A percentile compares a stretch with the other conserved stretches of the same genome.
These are phyloP conservation scores for Pteropus rufus DNA, from an alignment of 2,797 vertebrate species.

Conservation along the genomic window DNA sequence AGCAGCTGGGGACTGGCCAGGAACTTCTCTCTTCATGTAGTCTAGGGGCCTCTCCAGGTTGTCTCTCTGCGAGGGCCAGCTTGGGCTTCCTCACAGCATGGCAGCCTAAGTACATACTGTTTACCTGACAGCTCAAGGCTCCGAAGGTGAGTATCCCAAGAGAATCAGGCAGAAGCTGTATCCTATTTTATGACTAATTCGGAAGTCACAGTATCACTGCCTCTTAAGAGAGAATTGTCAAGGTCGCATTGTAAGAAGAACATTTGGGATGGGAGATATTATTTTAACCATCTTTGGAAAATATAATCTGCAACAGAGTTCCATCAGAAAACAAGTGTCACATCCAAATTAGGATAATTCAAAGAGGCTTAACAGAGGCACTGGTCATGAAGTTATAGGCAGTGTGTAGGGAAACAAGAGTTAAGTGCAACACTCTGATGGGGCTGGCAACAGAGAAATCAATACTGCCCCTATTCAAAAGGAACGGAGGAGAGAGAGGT, in stretches of 20 bases:
- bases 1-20: neutral
- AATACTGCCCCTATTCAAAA: rapidly evolving
- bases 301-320: neutral
- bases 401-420: neutral
- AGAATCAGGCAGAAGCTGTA: neutral
- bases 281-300: neutral
- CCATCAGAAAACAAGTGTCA: neutral
- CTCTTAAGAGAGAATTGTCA: neutral
- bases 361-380: neutral
- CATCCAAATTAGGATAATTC: neutral
- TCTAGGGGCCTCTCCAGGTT: neutral
- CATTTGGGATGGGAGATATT: neutral
- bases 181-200: neutral
- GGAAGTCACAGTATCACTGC: neutral
- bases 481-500: neutral
- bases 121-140: neutral
- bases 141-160: neutral
- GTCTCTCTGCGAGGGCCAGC: neutral
- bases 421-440: neutral
- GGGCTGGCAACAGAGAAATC: neutral
- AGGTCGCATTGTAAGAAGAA: neutral
- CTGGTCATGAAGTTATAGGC: neutral
- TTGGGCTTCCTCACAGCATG: neutral
- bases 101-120: neutral
- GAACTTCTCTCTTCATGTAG: neutral